These are phyloP conservation scores for Clarias laeviceps DNA, from an alignment of 2,797 vertebrate genomes.

Conservation along the genomic window DNA sequence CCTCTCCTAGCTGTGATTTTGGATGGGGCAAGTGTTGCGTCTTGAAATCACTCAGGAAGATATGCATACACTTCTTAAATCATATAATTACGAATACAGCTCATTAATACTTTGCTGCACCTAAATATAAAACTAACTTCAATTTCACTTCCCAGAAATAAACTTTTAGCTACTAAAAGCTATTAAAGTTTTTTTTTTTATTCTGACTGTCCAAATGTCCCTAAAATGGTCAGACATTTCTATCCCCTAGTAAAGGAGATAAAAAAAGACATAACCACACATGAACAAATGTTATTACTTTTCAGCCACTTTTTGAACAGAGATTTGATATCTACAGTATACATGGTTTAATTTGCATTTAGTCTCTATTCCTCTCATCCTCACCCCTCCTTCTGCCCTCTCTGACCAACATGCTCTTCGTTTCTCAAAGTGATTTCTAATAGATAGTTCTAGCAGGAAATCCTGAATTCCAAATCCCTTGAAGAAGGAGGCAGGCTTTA, in stretches of 20 bases:
- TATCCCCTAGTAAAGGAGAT: background rate
- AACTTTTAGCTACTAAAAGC: background rate
- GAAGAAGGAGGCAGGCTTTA: conserved; percentile 48
- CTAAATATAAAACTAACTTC: background rate
- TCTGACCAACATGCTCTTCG: conserved; percentile 9
- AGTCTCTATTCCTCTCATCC: background rate
- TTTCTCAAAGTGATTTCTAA: conserved; percentile 38
- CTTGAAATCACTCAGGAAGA: background rate
- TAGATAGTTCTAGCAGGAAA: conserved; percentile 31
- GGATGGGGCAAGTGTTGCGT: background rate
- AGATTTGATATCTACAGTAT: conserved; percentile 60
- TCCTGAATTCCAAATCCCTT: conserved; percentile 49
- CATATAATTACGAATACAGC: background rate
- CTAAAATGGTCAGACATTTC: background rate
- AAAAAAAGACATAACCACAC: background rate
- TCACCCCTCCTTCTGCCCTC: background rate
- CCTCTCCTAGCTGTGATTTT: conserved; percentile 27
- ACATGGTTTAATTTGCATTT: conserved; percentile 69
- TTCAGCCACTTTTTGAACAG: background rate
- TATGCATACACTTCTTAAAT: background rate
- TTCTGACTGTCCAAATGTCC: background rate
- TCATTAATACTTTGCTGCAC: background rate
- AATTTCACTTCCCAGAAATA: background rate
- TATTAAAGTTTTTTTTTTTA: background rate
- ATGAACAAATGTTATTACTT: background rate